Evolutionary conservation across 64 coral and sea anemone species (phyloP).

Genomic region (Platygyra sinensis): DNA sequence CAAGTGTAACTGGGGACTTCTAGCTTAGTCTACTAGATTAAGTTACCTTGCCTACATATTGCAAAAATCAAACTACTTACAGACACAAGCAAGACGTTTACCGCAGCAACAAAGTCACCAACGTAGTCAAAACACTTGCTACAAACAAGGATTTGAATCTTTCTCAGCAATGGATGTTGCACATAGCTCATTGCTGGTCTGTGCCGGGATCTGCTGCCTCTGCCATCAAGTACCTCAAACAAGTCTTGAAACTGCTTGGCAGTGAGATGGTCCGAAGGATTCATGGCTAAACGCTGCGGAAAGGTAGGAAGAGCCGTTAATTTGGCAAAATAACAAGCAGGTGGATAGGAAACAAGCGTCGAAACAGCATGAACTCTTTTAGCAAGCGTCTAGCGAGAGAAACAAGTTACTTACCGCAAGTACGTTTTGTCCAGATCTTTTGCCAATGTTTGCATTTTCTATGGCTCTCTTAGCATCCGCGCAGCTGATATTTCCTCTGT

Average conservation of each 20-base stretch:
- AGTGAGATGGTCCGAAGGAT: constrained; percentile 50
- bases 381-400: not conserved
- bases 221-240: constrained; percentile 75
- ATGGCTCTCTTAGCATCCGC: constrained; percentile 14
- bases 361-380: no score
- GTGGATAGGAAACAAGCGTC: no score
- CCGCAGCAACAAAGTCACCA: constrained; percentile 67
- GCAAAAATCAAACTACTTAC: constrained; percentile 52
- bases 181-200: constrained; percentile 88
- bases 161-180: constrained; percentile 50
- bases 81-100: constrained; percentile 88
- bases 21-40: no score
- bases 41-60: not conserved
- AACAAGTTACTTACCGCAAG: not conserved
- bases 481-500: not conserved
- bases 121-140: constrained; percentile 82
- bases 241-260: constrained; percentile 82
- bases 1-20: no score
- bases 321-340: no score
- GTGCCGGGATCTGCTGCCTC: constrained; percentile 15
- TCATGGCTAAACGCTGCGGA: constrained; percentile 24
- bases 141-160: constrained; percentile 63
- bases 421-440: constrained; percentile 1
- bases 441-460: constrained; percentile 33
- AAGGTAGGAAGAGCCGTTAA: not conserved